phyloP scores from a whole-genome alignment of 2,888 invertebrate species.

The Cheilosia scutellata region DNA sequence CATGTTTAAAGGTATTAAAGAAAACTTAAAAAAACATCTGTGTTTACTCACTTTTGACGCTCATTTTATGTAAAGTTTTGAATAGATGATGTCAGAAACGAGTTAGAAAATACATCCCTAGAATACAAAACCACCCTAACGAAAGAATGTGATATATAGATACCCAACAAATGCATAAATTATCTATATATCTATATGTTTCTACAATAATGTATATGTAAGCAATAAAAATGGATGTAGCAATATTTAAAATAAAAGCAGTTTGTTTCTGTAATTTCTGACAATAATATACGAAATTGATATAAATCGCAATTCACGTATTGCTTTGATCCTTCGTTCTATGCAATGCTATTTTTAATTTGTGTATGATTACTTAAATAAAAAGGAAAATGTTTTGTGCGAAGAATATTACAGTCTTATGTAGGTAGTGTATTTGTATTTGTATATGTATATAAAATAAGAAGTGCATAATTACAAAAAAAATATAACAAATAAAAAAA shows the following conservation, averaged over 20 bases:
- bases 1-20: too few species aligned
- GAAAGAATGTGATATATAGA: too few species aligned
- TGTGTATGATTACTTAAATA: constrained; percentile 4
- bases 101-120: too few species aligned
- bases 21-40: too few species aligned
- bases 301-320: neutral
- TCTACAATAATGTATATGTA: neutral
- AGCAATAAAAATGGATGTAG: constrained; percentile 33
- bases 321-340: neutral
- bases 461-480: constrained; percentile 8
- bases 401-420: constrained; percentile 18
- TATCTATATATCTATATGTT: too few species aligned
- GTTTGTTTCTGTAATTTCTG: too few species aligned
- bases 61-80: too few species aligned
- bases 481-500: constrained; percentile 41
- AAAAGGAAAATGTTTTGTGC: constrained; percentile 21
- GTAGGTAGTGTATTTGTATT: constrained; percentile 14
- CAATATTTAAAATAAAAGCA: too few species aligned
- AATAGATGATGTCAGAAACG: too few species aligned
- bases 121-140: too few species aligned
- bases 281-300: neutral
- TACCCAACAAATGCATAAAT: too few species aligned
- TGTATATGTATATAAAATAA: neutral
- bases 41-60: too few species aligned
- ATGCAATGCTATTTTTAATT: constrained; percentile 23